Base-by-base conservation (phyloP, 2,888 invertebrate species). In the Hybos culiciformis region DNA sequence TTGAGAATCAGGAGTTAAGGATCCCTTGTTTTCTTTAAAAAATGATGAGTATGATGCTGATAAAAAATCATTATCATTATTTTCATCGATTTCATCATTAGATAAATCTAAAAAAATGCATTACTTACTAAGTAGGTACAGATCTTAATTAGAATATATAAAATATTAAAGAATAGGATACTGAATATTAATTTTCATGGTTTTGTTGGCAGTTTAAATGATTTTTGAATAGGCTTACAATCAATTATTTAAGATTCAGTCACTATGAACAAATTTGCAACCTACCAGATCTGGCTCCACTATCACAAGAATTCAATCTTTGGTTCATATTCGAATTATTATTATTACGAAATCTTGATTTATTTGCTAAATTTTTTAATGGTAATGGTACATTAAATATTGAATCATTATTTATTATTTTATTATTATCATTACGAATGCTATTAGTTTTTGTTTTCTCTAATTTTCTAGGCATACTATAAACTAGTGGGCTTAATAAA, bases 261-360 rank as follows among this genome's bases (percentile, higher is more conserved):
- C n/a, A n/a, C n/a, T n/a, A n/a, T n/a, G n/a, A n/a, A n/a, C n/a
- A n/a, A n/a, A n/a, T n/a, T n/a, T n/a, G n/a, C n/a, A 34, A 19
- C 12, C 17, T 48, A 66, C 66, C 66, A 52, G 66, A 67, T 55
- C 66, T 56, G 12, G 66, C 66, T 31, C 66, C 66, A 44, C 66
- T 66, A 51, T 51, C 73, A 65, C 73, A 73, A 56, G 52, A 71
- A 60, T 56, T 68, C 49, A 62, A 57, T 41, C 58, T 67, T 55
- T 56, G 67, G 59, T 52, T 71, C 53, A 59, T 54, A 32, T 57
- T 70, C 49, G 75, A 73, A 49, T 78, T 78, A 47, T 78, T 68
- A 54, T 78, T 78, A n/a, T n/a, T n/a, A 37, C 78, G 63, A 55
- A 78, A 78, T 6, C 78, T 75, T 58, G 77, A 71, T 24, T 55